A percentile compares a stretch with the other conserved stretches of the same genome.
These are phyloP conservation scores for Craterocephalus amniculus DNA, from an alignment of 2,797 vertebrate species.

Conservation along the genomic window DNA sequence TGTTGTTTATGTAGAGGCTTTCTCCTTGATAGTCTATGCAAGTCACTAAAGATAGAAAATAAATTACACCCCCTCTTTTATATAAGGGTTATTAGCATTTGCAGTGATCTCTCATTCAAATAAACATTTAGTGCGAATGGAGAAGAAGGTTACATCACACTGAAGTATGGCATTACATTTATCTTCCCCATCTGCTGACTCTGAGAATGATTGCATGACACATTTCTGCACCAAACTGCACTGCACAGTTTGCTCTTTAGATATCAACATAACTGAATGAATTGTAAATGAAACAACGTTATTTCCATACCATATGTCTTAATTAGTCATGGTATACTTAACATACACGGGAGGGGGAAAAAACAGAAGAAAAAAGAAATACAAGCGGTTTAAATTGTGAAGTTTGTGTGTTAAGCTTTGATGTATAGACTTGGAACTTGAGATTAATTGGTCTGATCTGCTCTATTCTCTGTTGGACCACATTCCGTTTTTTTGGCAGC, in stretches of 20 bases:
- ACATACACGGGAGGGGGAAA: slow-evolving; percentile 15
- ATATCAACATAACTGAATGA: not conserved
- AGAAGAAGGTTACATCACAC: not conserved
- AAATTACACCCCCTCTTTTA: slow-evolving; percentile 23
- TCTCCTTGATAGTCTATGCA: slow-evolving; percentile 29
- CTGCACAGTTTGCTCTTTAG: not conserved
- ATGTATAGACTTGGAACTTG: slow-evolving; percentile 58
- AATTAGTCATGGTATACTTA: slow-evolving; percentile 27
- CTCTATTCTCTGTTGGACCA: slow-evolving; percentile 53
- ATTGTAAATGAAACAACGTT: not conserved
- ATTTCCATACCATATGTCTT: slow-evolving; percentile 34
- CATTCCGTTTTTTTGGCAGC: slow-evolving; percentile 51
- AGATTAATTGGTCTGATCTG: slow-evolving; percentile 72
- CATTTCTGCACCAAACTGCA: not conserved
- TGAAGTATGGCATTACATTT: not conserved
- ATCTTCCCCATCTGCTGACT: no score
- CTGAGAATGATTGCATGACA: not conserved
- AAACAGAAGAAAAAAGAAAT: slow-evolving; percentile 20
- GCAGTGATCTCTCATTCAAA: slow-evolving; percentile 10
- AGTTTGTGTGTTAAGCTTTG: slow-evolving; percentile 65
- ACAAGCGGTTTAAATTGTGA: slow-evolving; percentile 61
- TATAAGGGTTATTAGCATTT: slow-evolving; percentile 37
- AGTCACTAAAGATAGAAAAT: slow-evolving; percentile 40
- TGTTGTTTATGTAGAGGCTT: slow-evolving; percentile 58
- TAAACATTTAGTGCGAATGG: not conserved